Conservation (phyloP, 30 jellyfish, hydroid and myxozoan species). For the Clytia hemisphaerica region DNA sequence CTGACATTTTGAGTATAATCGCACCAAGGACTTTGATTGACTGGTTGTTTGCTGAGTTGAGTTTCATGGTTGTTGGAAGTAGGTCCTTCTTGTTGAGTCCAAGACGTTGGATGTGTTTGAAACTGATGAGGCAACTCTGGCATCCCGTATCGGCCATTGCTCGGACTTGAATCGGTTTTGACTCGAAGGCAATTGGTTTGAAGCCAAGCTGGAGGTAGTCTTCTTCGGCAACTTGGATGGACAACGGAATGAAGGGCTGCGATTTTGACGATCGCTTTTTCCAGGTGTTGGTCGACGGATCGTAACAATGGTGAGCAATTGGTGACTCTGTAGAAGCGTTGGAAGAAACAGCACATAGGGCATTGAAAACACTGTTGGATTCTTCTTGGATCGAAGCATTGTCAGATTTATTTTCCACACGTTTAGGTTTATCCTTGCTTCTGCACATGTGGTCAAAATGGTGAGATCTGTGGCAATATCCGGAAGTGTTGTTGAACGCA, state of each 20-base stretch:
- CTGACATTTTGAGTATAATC: not conserved
- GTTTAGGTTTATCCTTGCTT: constrained; percentile 6
- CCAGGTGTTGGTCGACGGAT: constrained; percentile 6
- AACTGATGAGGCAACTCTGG: constrained; percentile 5
- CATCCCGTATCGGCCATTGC: not conserved
- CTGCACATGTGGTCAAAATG: constrained; percentile 2
- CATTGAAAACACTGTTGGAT: not conserved
- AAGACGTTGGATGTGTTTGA: not conserved
- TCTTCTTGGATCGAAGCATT: not conserved
- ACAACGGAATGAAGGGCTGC: constrained; percentile 18
- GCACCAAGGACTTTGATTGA: not conserved
- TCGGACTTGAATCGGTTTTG: not conserved
- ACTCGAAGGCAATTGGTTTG: not conserved
- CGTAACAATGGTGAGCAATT: constrained; percentile 3
- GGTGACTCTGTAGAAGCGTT: not conserved
- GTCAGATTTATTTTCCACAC: not conserved
- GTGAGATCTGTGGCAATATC: constrained; percentile 1
- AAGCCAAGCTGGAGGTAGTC: constrained; percentile 7
- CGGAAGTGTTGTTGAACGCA: constrained; percentile 1
- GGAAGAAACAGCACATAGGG: constrained; percentile 6
- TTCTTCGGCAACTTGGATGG: not conserved
- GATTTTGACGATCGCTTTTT: not conserved
- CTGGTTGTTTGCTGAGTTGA: constrained; percentile 7
- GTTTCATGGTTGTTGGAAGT: not conserved
- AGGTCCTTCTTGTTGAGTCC: constrained; percentile 5